Base-by-base conservation (phyloP, 2,888 invertebrate species). In the Nomada fucata region DNA sequence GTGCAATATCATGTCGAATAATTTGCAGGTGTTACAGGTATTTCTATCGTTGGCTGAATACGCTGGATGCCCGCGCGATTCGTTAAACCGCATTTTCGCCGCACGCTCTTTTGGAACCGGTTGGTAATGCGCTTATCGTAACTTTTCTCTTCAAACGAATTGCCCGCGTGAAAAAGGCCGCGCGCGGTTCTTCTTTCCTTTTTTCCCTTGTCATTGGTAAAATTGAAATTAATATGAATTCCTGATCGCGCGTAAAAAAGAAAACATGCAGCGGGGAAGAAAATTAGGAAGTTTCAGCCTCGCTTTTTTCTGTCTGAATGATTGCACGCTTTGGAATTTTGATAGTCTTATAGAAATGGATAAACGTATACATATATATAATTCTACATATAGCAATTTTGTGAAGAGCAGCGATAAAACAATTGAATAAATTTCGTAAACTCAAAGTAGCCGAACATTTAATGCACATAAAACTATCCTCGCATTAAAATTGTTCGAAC, bases 1-100 rank as follows among this genome's bases (percentile, higher is more conserved):
- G 64, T 15, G n/a, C 52, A 57, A 29, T 75, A 79, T 79, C 75
- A 64, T 44, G 18, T 9, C 64, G 64, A 79, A 79, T 79, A 79
- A 79, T 79, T 65, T 69, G 69, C 75, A 47, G 64, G 75, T 70
- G 64, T 75, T 75, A 75, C 69, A 44, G 69, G 69, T 69, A 63
- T 75, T 68, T 42, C 55, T 64, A 69, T 69, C 57, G 64, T 68
- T 64, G 69, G 75, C 42, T 29, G 50, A 20, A 68, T 52, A 29
- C 75, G 52, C 68, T 36, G 52, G 10, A 69, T 59, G 59, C 42
- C 63, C 59, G 57, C 59, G 75, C 63, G 26, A 75, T 69, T 75
- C 59, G 75, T 79, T 68, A 57, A 63, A 26, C 59, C 18, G 64
- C 50, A 50, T 74, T 69, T 74, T 68, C 67, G 64, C 9, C 53